These are phyloP conservation scores for Phymastichus coffea DNA, from an alignment of 1,140 invertebrate species.

Conservation along the genomic window DNA sequence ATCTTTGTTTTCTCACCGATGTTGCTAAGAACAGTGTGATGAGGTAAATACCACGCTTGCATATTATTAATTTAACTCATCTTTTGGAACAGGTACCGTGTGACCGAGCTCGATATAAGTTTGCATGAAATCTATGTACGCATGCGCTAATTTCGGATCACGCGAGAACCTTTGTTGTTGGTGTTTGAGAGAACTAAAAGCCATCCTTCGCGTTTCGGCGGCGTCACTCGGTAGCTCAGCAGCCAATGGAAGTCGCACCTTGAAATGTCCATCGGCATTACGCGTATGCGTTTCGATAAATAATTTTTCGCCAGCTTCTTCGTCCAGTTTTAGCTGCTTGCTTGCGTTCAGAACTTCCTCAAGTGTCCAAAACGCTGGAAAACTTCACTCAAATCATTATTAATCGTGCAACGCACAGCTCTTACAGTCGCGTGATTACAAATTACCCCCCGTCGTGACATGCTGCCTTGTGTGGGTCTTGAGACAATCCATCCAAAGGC, in stretches of 20 bases:
- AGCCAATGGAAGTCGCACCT: conserved; percentile 1
- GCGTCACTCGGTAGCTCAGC: not conserved
- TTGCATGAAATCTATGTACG: conserved; percentile 3
- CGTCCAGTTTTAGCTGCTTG: conserved; percentile 1
- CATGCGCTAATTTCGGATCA: not conserved
- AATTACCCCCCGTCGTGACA: conserved; percentile 20
- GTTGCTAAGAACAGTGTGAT: conserved; percentile 8
- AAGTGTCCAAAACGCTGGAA: conserved; percentile 25
- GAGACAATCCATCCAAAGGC: conserved; percentile 39
- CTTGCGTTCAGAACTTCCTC: conserved; percentile 10
- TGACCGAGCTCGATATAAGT: conserved; percentile 11
- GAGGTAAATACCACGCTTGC: conserved; percentile 16
- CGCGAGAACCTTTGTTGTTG: not conserved
- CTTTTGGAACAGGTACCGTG: not conserved
- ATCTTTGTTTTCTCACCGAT: not conserved
- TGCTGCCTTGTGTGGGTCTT: conserved; percentile 24
- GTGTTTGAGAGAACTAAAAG: not conserved
- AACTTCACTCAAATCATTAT: not conserved
- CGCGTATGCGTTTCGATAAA: conserved; percentile 6
- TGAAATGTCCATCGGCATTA: not conserved
- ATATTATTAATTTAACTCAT: not conserved
- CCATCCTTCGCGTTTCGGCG: not conserved
- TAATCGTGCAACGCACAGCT: not conserved
- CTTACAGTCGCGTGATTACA: not conserved
- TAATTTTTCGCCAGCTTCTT: conserved; percentile 21